phyloP scores from a whole-genome alignment of 2,113 vertebrate genomes.

The Rhipidura dahli region DNA sequence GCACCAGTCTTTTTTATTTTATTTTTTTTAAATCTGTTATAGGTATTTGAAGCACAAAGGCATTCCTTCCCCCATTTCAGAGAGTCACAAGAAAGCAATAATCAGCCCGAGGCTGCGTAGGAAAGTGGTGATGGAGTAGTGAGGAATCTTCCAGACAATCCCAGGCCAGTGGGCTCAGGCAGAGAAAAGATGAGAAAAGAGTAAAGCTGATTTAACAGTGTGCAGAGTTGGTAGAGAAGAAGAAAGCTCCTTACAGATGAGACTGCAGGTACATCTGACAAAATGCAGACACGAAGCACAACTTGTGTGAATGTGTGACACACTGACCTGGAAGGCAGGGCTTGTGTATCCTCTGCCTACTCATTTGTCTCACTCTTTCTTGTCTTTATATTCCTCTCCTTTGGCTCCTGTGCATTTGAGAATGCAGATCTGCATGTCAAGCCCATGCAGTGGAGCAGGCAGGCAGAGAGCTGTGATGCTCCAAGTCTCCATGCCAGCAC shows the following conservation, averaged over 20 bases:
- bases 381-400: background rate
- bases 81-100: background rate
- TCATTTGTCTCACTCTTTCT: background rate
- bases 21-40: background rate
- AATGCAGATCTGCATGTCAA: background rate
- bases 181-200: background rate
- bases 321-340: background rate
- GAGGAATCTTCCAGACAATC: background rate
- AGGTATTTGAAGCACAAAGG: background rate
- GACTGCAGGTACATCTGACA: background rate
- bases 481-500: rapidly evolving
- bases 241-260: background rate
- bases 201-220: background rate
- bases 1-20: rapidly evolving
- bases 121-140: rapidly evolving
- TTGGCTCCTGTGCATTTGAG: background rate
- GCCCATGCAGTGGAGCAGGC: background rate
- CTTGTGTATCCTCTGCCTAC: background rate
- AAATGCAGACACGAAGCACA: background rate
- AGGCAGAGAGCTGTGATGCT: background rate
- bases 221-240: background rate
- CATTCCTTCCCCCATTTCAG: background rate
- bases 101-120: rapidly evolving
- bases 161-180: background rate
- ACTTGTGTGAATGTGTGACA: background rate